Evolutionary conservation across 2,797 vertebrate genomes (phyloP).

Genomic region (Enteromius trimaculatus): DNA sequence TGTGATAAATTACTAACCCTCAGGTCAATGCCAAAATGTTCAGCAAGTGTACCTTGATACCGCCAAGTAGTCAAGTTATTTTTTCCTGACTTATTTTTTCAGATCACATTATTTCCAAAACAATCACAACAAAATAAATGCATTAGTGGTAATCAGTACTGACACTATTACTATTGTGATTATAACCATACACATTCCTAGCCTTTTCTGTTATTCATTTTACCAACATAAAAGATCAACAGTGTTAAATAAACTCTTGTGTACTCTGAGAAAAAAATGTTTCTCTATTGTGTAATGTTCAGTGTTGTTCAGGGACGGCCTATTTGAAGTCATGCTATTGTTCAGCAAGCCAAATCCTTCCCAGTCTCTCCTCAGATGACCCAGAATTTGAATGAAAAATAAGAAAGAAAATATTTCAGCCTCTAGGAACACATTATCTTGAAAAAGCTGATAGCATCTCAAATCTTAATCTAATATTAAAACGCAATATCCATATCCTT

Average conservation of each 20-base stretch:
- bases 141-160: neutral
- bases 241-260: neutral
- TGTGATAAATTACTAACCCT: too few species aligned
- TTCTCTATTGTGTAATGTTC: slow-evolving; percentile 28
- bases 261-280: neutral
- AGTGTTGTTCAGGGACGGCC: slow-evolving; percentile 1
- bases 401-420: slow-evolving; percentile 30
- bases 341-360: slow-evolving; percentile 21
- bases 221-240: neutral
- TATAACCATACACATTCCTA: neutral
- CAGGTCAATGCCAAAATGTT: too few species aligned
- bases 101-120: too few species aligned
- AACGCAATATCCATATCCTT: slow-evolving; percentile 39
- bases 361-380: slow-evolving; percentile 41
- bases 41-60: too few species aligned
- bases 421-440: slow-evolving; percentile 32
- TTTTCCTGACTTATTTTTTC: too few species aligned
- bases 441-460: slow-evolving; percentile 35
- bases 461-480: slow-evolving; percentile 19
- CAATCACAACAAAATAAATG: too few species aligned
- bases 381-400: slow-evolving; percentile 39
- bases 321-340: slow-evolving; percentile 27
- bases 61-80: too few species aligned
- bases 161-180: neutral
- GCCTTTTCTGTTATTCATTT: neutral